A percentile compares a stretch with the other conserved stretches of the same genome.
Conservation (phyloP, 2,888 invertebrate genomes). For the Plebejus anna region DNA sequence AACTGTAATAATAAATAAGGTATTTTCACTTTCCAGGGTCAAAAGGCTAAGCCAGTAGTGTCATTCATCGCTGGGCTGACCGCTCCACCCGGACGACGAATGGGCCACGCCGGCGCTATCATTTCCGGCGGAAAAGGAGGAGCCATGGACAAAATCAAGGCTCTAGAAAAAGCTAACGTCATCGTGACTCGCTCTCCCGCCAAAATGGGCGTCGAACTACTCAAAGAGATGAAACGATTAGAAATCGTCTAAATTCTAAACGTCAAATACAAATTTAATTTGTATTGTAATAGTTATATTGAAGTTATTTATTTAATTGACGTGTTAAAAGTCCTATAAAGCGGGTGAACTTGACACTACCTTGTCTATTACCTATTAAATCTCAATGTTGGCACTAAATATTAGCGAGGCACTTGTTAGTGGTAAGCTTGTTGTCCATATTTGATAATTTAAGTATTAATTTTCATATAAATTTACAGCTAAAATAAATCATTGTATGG, state of each 20-base stretch:
- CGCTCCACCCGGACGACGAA: conserved; percentile 97
- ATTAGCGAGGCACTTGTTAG: conserved; percentile 30
- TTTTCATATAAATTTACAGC: conserved; percentile 26
- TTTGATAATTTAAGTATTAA: conserved; percentile 28
- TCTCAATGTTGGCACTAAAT: conserved; percentile 29
- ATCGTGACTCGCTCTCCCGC: conserved; percentile 97
- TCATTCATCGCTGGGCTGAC: conserved; percentile 99
- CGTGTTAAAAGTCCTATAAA: conserved; percentile 41
- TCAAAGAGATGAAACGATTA: conserved; percentile 93
- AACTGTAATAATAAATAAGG: neutral
- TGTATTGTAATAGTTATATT: conserved; percentile 67
- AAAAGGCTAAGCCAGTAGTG: conserved; percentile 97
- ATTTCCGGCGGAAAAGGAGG: conserved; percentile 99
- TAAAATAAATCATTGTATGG: conserved; percentile 28
- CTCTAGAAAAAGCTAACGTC: conserved; percentile 95
- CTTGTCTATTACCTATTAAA: conserved; percentile 28
- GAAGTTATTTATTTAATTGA: conserved; percentile 61
- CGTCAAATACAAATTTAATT: conserved; percentile 48
- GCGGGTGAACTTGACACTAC: conserved; percentile 25
- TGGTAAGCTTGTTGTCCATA: conserved; percentile 34
- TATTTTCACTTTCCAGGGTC: conserved; percentile 80
- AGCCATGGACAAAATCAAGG: conserved; percentile 98
- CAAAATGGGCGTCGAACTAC: conserved; percentile 94
- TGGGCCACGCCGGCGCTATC: conserved; percentile 99
- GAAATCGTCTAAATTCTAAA: conserved; percentile 75